Evolutionary conservation across 2,888 invertebrate genomes (phyloP).

Genomic region (Melanostoma scalare): DNA sequence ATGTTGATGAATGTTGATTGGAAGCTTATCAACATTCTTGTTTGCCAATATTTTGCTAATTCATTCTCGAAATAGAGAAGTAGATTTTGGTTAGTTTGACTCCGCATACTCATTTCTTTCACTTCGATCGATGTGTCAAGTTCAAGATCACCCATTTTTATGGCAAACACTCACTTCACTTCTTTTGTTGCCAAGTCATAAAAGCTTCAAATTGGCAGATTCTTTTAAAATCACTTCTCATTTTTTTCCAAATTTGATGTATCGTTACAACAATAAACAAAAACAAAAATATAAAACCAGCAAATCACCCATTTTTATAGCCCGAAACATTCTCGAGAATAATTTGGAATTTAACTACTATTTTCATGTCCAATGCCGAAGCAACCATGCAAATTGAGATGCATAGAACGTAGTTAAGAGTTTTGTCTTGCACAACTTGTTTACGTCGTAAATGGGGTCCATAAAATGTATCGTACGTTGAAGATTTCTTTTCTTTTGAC

Average conservation of each 20-base stretch:
- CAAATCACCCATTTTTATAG: slow-evolving; percentile 42
- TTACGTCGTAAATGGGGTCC: slow-evolving; percentile 66
- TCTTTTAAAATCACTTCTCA: neutral
- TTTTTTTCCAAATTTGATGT: slow-evolving; percentile 41
- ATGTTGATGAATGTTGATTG: too few species aligned
- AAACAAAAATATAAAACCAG: neutral
- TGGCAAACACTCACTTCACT: too few species aligned
- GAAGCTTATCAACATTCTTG: too few species aligned
- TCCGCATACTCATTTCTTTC: too few species aligned
- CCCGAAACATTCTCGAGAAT: slow-evolving; percentile 58
- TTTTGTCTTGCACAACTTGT: slow-evolving; percentile 51
- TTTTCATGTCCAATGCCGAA: slow-evolving; percentile 47
- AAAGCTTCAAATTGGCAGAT: neutral
- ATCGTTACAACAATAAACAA: slow-evolving; percentile 35
- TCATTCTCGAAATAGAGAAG: too few species aligned
- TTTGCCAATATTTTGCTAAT: too few species aligned
- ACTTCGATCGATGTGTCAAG: too few species aligned
- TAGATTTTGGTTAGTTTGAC: too few species aligned
- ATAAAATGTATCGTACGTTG: slow-evolving; percentile 48
- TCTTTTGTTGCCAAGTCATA: neutral
- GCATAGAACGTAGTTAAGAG: slow-evolving; percentile 49
- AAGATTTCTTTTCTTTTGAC: neutral
- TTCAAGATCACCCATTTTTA: too few species aligned
- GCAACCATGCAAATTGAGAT: slow-evolving; percentile 67
- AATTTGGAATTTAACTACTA: slow-evolving; percentile 64